Percentiles rank a stretch among this genome's conserved stretches.
phyloP scores from a whole-genome alignment of 2,113 vertebrate species.

The Anhinga anhinga region DNA sequence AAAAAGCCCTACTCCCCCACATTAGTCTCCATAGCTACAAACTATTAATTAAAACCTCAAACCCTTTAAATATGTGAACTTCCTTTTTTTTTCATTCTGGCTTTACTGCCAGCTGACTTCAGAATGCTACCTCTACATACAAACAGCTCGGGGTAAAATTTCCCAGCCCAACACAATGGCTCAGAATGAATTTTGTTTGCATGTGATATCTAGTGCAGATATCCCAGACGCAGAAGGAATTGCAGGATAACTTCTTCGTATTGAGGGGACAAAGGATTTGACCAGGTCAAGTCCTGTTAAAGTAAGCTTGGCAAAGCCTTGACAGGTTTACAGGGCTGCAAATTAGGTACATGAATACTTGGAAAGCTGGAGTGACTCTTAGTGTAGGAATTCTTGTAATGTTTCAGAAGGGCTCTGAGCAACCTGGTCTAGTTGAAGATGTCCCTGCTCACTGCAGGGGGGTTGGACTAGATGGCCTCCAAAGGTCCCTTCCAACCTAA shows the following conservation, averaged over 20 bases:
- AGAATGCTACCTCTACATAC: not conserved
- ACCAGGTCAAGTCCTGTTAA: not conserved
- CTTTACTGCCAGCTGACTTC: not conserved
- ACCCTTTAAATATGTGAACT: not conserved
- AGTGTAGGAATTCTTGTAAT: not conserved
- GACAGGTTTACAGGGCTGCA: not conserved
- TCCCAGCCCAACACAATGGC: not conserved
- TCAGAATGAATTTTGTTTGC: not conserved
- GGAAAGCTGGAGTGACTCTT: not conserved
- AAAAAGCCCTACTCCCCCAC: not conserved
- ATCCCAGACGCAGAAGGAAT: not conserved
- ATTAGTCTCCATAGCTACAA: not conserved
- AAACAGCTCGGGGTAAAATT: not conserved
- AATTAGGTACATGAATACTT: not conserved
- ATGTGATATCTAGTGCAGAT: not conserved
- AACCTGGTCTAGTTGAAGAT: no score
- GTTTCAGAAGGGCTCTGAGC: not conserved
- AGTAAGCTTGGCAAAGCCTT: not conserved
- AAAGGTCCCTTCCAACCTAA: no score
- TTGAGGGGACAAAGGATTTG: not conserved
- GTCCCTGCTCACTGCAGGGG: no score
- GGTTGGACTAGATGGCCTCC: no score
- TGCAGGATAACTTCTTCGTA: fast-evolving
- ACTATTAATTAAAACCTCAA: not conserved
- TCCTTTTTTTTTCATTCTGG: not conserved